Evolutionary conservation across 2,888 invertebrate genomes (phyloP).

Genomic region (Drosophila infuscata): DNA sequence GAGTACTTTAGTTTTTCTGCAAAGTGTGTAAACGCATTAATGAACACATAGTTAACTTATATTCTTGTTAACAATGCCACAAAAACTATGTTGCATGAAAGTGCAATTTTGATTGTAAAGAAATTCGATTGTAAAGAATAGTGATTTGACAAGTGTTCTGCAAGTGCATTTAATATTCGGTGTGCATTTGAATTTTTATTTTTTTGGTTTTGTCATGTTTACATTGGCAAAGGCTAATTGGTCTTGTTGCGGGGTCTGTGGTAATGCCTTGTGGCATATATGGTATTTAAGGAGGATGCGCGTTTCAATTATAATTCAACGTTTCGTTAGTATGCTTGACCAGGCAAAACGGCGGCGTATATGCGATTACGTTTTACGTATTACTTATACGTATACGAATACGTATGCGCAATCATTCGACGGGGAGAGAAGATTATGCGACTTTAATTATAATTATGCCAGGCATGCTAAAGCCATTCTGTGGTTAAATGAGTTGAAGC

Average conservation of each 20-base stretch:
- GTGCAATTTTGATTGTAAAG: rapidly evolving
- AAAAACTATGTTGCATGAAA: neutral
- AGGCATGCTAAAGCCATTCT: slow-evolving; percentile 51
- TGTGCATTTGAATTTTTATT: neutral
- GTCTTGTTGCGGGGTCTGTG: slow-evolving; percentile 2
- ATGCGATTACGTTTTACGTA: slow-evolving; percentile 43
- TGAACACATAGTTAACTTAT: neutral
- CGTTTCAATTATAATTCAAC: slow-evolving; percentile 25
- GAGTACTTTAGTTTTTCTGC: neutral
- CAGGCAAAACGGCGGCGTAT: slow-evolving; percentile 44
- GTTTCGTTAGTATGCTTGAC: slow-evolving; percentile 16
- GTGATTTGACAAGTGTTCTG: neutral
- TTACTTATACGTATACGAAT: neutral
- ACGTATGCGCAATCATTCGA: neutral
- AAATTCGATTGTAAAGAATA: neutral
- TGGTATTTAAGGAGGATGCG: slow-evolving; percentile 26
- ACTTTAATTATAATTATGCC: slow-evolving; percentile 72
- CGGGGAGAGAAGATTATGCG: slow-evolving; percentile 43
- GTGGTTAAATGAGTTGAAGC: slow-evolving; percentile 7
- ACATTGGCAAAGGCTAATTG: slow-evolving; percentile 28
- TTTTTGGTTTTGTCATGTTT: slow-evolving; percentile 19
- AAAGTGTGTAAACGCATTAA: neutral
- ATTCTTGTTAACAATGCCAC: neutral
- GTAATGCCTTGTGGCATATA: slow-evolving; percentile 10
- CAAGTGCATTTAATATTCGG: slow-evolving; percentile 1